Conservation (phyloP, 2,797 vertebrate species). For the Cirrhinus mrigala region DNA sequence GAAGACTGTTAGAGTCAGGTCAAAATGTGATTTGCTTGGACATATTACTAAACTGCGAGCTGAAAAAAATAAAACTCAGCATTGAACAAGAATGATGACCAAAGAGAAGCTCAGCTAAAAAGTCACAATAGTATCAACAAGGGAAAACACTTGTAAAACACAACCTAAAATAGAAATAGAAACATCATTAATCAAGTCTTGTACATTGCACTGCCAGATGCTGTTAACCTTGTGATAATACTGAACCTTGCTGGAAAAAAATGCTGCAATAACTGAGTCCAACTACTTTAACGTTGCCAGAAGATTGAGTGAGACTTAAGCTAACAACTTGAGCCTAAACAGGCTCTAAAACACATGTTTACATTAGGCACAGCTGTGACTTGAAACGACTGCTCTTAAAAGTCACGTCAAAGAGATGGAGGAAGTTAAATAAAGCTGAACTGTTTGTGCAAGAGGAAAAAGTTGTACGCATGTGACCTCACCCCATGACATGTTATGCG, state of each 20-base stretch:
- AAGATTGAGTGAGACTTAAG: slow-evolving; percentile 36
- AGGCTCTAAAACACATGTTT: slow-evolving; percentile 70
- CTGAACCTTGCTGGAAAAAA: slow-evolving; percentile 11
- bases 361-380: slow-evolving; percentile 70
- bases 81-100: slow-evolving; percentile 11
- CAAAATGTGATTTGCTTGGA: slow-evolving; percentile 58
- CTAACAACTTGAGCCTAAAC: slow-evolving; percentile 55
- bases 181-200: slow-evolving; percentile 53
- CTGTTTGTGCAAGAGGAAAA: slow-evolving; percentile 25
- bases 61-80: slow-evolving; percentile 7
- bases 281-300: slow-evolving; percentile 55
- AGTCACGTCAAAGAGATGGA: slow-evolving; percentile 64
- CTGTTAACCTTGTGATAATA: slow-evolving; percentile 33
- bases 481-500: slow-evolving; percentile 9
- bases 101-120: slow-evolving; percentile 65
- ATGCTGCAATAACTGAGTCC: slow-evolving; percentile 23
- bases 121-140: slow-evolving; percentile 61
- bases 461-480: slow-evolving; percentile 21
- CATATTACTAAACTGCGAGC: slow-evolving; percentile 60
- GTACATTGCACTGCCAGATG: slow-evolving; percentile 46
- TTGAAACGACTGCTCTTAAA: slow-evolving; percentile 57
- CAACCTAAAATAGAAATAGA: slow-evolving; percentile 59
- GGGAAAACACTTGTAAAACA: slow-evolving; percentile 2
- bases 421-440: slow-evolving; percentile 69
- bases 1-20: slow-evolving; percentile 5